Evolutionary conservation across 2,113 vertebrate genomes (phyloP).

Genomic region (Phoxinus phoxinus): DNA sequence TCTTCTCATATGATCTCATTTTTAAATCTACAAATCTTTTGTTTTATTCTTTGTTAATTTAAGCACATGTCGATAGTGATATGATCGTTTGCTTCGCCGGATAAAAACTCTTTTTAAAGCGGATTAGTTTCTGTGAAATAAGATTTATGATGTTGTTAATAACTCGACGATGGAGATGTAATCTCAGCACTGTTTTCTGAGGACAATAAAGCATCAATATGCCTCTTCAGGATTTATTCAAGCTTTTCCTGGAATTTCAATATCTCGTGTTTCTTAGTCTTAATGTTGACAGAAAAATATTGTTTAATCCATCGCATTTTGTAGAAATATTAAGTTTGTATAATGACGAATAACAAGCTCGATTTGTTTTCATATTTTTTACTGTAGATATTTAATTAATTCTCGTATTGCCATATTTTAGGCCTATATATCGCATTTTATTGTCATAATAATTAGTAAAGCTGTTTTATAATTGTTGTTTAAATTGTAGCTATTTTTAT

Average conservation of each 20-base stretch:
- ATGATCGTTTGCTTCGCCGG: constrained; percentile 55
- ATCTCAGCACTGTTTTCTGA: constrained; percentile 63
- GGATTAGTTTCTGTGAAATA: constrained; percentile 81
- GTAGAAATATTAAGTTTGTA: background rate
- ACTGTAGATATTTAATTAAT: background rate
- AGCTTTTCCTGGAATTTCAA: constrained; percentile 91
- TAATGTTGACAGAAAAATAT: background rate
- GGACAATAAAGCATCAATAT: constrained; percentile 67
- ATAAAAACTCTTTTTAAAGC: constrained; percentile 82
- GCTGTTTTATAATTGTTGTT: background rate
- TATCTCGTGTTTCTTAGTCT: constrained; percentile 84
- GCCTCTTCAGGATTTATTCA: constrained; percentile 74
- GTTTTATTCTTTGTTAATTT: background rate
- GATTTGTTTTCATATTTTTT: background rate
- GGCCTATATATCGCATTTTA: too few relatives aligned
- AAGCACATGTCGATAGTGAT: background rate
- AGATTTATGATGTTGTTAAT: constrained; percentile 82
- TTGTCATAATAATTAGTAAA: background rate
- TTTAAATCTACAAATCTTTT: background rate
- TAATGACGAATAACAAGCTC: background rate
- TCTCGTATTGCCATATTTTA: background rate
- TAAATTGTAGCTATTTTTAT: background rate
- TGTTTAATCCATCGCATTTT: background rate
- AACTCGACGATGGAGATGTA: constrained; percentile 70
- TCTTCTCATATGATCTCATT: background rate